Evolutionary conservation across 2,888 invertebrate species (phyloP), one percentile per base, ranked within the genome.

Genomic region (Epistrophe grossulariae): DNA sequence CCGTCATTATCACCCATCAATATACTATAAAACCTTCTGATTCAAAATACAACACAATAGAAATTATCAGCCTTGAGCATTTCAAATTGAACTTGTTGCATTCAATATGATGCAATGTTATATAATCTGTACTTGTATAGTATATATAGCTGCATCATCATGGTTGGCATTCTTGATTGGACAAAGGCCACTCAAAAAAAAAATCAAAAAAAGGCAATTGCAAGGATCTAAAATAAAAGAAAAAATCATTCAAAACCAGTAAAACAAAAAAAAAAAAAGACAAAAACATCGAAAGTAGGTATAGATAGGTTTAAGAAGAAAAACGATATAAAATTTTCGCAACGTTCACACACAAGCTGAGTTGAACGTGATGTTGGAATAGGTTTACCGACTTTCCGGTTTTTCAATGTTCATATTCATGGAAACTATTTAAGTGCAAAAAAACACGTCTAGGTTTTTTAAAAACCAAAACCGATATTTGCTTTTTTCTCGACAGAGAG

Each of bases 331-430:
- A 71, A 79, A 79, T 82, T 74, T 82, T 64, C 59, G 71, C 79
- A 76, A 79, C 82, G 85, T 79, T 70, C 79, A 79, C 82, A 79
- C 82, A 79, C 82, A 82, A 87, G 79, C 82, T 79, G 31, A 82
- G 79, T 66, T 76, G 82, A 79, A 87, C 87, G 85, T 87, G 85
- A 82, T 77, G 73, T 82, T 35, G 78, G 64, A 71, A 85, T 74
- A 82, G 79, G 71, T 59, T 78, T 24, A 70, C 60, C 50, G 8
- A 45, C 71, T 66, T 66, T 43, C 28, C 64, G 73, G 62, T 64
- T 57, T 17, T 68, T 68, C 48, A 35, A 38, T 57, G 17, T 68
- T 59, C 38, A 35, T 50, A 50, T n/a, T n/a, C 5, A 48, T 38
- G 50, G 19, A 45, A 15, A 35, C 19, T 28, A 31, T 24, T 55